phyloP scores from a whole-genome alignment of 2,797 vertebrate species.

The Diglossa cyanea region DNA sequence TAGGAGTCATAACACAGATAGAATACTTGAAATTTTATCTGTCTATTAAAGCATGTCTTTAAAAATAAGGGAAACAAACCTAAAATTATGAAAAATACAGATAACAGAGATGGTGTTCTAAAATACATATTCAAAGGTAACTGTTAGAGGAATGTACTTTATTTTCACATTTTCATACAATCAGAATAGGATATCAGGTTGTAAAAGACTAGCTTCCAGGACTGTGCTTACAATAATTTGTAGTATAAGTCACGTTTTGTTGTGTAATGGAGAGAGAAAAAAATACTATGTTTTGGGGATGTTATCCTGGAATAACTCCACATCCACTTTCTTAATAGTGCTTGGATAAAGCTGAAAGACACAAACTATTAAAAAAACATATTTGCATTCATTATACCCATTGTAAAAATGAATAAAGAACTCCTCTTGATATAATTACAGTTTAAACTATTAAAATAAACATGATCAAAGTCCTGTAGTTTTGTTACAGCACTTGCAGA shows the following conservation, averaged over 20 bases:
- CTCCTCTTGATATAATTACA: conserved; percentile 5
- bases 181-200: not conserved
- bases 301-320: not conserved
- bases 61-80: not conserved
- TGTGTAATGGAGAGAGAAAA: not conserved
- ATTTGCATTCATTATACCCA: not conserved
- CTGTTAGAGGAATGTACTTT: not conserved
- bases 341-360: conserved; percentile 22
- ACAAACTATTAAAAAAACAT: not conserved
- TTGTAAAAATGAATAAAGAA: conserved; percentile 8
- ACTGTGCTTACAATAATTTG: not conserved
- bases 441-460: conserved; percentile 14
- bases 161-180: not conserved
- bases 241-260: not conserved
- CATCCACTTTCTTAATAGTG: not conserved
- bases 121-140: not conserved
- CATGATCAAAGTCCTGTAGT: not conserved
- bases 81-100: not conserved
- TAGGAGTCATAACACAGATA: not conserved
- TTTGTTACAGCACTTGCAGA: not conserved
- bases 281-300: not conserved
- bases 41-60: not conserved
- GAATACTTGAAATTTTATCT: conserved; percentile 2
- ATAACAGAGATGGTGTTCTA: not conserved
- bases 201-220: conserved; percentile 5